Evolutionary conservation across 2,113 vertebrate genomes (phyloP), one percentile per base, ranked within the genome.

Genomic region (Labeo rohita): DNA sequence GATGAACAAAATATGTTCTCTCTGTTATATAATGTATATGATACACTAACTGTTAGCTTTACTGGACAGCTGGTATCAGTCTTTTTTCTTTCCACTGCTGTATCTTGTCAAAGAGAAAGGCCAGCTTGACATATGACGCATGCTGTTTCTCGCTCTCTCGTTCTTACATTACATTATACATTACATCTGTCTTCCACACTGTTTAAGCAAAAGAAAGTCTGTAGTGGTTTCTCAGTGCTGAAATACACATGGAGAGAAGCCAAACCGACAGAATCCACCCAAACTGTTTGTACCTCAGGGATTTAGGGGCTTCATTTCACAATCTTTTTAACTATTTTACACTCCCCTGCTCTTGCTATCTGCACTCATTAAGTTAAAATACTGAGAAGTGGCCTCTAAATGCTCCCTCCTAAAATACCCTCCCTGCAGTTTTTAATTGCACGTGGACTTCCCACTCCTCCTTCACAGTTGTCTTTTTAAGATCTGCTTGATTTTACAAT

Each of bases 11-110:
- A 77, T 13, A 56, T 47, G 34, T 80, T 18, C 54, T 63, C 15
- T 16, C n/a, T 83, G 9, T 78, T 63, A 49, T 18, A 39, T 63
- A 80, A 85, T 65, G 10, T 6, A 63, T n/a, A 66, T 87, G 34
- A 77, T 89, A 84, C 45, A 28, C 21, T 76, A 65, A 85, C 50
- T 68, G 72, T 80, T 73, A 59, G 39, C 80, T 54, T 89, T 49
- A 75, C 10, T 43, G 36, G 76, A 66, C 61, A 85, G 45, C 43
- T 87, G 28, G 7, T 63, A 72, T 82, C 10, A 73, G 7, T 85
- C 50, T 73, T 83, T 65, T 23, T 16, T n/a, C 50, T 78, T 56
- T 82, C 80, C 54, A 52, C 83, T 11, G 50, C 70, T 72, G 18
- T 47, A 70, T 8, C 3, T 15, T 76, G 50, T 63, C 79, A 80